Conservation (phyloP, 2,113 vertebrate species). For the Formicarius rufipectus region DNA sequence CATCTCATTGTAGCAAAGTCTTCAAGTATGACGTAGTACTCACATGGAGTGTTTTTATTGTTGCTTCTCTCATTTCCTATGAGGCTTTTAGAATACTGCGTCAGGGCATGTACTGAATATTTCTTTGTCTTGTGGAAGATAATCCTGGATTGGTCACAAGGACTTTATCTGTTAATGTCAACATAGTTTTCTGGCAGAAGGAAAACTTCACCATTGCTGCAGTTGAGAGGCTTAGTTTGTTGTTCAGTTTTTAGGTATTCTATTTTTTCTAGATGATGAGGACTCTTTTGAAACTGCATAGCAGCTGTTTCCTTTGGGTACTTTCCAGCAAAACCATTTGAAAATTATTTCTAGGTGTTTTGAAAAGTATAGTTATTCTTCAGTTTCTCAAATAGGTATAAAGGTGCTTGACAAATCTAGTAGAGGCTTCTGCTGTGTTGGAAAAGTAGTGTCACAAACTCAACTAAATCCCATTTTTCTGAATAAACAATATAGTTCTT, state of each 20-base stretch:
- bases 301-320: not conserved
- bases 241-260: not conserved
- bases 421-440: not conserved
- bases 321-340: not conserved
- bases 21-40: not conserved
- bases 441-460: not conserved
- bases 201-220: not conserved
- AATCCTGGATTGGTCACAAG: not conserved
- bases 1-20: not conserved
- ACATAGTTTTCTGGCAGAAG: not conserved
- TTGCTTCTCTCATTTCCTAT: not conserved
- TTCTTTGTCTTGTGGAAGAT: not conserved
- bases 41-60: not conserved
- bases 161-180: not conserved
- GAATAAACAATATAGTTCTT: not conserved
- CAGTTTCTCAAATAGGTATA: fast-evolving
- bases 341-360: not conserved
- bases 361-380: not conserved
- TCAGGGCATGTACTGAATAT: not conserved
- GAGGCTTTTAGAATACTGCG: not conserved
- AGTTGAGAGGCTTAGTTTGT: not conserved
- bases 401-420: not conserved
- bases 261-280: not conserved
- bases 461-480: not conserved
- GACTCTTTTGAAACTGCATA: not conserved